Percentiles rank a stretch among this genome's conserved stretches.
Evolutionary conservation across 2,113 vertebrate genomes (phyloP).

Genomic region (Lophochroa leadbeateri): DNA sequence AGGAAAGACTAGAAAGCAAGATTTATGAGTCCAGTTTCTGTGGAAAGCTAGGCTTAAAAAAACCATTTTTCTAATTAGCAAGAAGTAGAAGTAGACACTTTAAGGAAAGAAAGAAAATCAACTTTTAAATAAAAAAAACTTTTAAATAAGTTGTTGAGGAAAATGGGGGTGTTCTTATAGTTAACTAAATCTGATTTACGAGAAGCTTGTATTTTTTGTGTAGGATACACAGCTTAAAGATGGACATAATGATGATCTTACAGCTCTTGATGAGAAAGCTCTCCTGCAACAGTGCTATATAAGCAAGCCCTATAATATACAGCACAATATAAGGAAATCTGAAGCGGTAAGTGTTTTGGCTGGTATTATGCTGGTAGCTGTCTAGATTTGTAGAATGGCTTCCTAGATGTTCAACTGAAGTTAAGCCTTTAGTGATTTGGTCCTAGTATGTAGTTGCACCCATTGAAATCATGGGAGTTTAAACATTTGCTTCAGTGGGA

Average conservation of each 20-base stretch:
- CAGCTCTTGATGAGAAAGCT: conserved; percentile 70
- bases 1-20: background rate
- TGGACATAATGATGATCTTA: background rate
- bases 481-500: background rate
- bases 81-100: background rate
- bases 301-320: conserved; percentile 13
- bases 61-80: background rate
- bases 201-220: background rate
- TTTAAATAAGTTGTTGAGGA: background rate
- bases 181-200: background rate
- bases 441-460: background rate
- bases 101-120: background rate
- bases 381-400: background rate
- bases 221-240: conserved; percentile 23
- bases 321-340: conserved; percentile 58
- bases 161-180: background rate
- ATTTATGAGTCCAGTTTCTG: background rate
- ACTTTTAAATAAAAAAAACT: background rate
- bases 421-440: background rate
- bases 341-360: conserved; percentile 75
- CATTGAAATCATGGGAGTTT: background rate
- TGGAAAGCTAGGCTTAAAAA: background rate
- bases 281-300: conserved; percentile 69
- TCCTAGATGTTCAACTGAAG: background rate
- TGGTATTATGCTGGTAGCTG: background rate